Evolutionary conservation across 2,888 invertebrate genomes (phyloP).

Genomic region (Meiosimyza platycephala): DNA sequence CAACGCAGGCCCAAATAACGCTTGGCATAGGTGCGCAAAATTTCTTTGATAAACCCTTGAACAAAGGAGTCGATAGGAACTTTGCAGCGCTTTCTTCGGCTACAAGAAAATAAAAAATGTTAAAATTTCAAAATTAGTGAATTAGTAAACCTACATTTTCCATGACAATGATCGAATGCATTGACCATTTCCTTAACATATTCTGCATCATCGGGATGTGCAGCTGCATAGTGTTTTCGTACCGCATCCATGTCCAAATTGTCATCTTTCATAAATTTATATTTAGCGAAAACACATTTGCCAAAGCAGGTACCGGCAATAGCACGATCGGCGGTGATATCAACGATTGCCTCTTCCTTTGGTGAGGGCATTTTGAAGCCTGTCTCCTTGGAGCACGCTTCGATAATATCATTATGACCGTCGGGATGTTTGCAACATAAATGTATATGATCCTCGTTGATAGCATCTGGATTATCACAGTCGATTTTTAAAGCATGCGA

Average conservation of each 20-base stretch:
- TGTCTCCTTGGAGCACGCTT: constrained; percentile 50
- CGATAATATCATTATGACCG: constrained; percentile 53
- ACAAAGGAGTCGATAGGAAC: constrained; percentile 50
- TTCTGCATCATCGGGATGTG: constrained; percentile 49
- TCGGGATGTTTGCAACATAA: constrained; percentile 57
- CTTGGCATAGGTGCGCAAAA: constrained; percentile 53
- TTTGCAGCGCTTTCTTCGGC: constrained; percentile 50
- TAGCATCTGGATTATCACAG: constrained; percentile 48
- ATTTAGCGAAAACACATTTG: constrained; percentile 50
- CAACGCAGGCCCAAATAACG: constrained; percentile 53
- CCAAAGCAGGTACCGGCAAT: constrained; percentile 54
- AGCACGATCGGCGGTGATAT: constrained; percentile 52
- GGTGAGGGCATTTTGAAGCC: constrained; percentile 48
- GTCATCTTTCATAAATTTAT: constrained; percentile 48
- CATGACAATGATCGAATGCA: constrained; percentile 58
- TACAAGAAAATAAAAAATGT: constrained; percentile 31
- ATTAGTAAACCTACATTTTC: constrained; percentile 45
- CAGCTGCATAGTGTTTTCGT: constrained; percentile 37
- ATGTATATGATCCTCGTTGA: constrained; percentile 56
- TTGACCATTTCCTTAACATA: constrained; percentile 55
- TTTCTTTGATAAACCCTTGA: constrained; percentile 41
- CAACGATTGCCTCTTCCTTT: constrained; percentile 53
- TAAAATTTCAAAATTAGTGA: not conserved
- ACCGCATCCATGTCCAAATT: constrained; percentile 53
- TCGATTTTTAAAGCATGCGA: constrained; percentile 46